Evolutionary conservation across 2,888 invertebrate species (phyloP).

Genomic region (Zhengitettix transpicula): DNA sequence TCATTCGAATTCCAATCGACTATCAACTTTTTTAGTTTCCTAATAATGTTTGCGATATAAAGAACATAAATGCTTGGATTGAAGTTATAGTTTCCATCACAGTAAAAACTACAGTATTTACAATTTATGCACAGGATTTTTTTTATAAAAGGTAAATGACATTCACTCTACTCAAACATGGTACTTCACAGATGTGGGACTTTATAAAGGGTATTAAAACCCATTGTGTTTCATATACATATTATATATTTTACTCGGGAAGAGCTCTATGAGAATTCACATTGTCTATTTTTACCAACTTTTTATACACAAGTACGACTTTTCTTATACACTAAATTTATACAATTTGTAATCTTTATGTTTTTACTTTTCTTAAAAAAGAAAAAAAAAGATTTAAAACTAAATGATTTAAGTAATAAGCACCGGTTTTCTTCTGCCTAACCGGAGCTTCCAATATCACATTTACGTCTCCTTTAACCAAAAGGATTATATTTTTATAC

Average conservation of each 20-base stretch:
- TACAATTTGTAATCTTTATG: neutral
- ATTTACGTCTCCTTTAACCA: neutral
- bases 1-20: too few species aligned
- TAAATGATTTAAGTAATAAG: neutral
- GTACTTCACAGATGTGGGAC: neutral
- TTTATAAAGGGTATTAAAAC: neutral
- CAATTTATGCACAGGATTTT: neutral
- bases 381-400: conserved; percentile 1
- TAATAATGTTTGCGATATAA: too few species aligned
- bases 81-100: neutral
- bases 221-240: neutral
- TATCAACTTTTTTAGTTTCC: too few species aligned
- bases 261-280: neutral
- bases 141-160: conserved; percentile 2
- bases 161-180: conserved; percentile 4
- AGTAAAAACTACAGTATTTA: conserved; percentile 6
- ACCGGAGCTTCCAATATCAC: conserved; percentile 1
- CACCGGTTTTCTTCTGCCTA: neutral
- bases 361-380: neutral
- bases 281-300: neutral
- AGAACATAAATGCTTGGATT: too few species aligned
- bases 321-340: neutral
- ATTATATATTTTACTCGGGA: neutral
- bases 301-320: neutral
- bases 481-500: neutral